Conservation (phyloP, 1,140 invertebrate species). For the Notospermus geniculatus region DNA sequence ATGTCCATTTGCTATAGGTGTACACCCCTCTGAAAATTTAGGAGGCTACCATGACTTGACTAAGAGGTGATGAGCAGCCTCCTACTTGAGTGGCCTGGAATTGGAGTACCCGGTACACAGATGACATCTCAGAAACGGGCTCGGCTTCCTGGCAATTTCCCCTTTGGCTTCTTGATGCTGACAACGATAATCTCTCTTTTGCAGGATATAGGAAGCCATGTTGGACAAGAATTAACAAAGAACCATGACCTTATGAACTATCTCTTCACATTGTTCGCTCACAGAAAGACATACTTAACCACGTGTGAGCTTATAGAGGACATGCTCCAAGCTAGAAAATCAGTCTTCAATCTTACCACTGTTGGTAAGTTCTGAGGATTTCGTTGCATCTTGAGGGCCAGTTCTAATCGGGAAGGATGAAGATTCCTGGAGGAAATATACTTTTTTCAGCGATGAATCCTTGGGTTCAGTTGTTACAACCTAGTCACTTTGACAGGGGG, state of each 20-base stretch:
- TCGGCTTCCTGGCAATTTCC: no score
- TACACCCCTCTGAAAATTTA: no score
- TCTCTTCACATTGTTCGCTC: conserved; percentile 46
- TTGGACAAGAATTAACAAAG: conserved; percentile 35
- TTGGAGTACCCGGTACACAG: no score
- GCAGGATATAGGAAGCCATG: conserved; percentile 41
- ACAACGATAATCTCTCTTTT: conserved; percentile 16
- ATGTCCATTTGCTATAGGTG: no score
- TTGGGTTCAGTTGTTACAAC: neutral
- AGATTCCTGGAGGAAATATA: neutral
- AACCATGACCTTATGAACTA: conserved; percentile 50
- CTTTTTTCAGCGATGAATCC: neutral
- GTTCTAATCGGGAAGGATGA: neutral
- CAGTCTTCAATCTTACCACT: conserved; percentile 45
- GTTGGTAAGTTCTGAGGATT: conserved; percentile 36
- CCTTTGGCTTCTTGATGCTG: no score
- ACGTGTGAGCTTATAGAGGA: conserved; percentile 54
- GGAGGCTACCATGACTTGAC: no score
- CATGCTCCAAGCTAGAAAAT: conserved; percentile 42
- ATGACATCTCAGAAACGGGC: no score
- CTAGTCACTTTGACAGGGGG: no score
- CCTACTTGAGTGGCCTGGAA: no score
- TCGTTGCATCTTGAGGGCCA: no score
- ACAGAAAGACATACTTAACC: conserved; percentile 47
- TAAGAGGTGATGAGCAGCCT: no score